These are phyloP conservation scores for Notothenia coriiceps DNA, from an alignment of 2,113 vertebrate species.

Conservation along the genomic window DNA sequence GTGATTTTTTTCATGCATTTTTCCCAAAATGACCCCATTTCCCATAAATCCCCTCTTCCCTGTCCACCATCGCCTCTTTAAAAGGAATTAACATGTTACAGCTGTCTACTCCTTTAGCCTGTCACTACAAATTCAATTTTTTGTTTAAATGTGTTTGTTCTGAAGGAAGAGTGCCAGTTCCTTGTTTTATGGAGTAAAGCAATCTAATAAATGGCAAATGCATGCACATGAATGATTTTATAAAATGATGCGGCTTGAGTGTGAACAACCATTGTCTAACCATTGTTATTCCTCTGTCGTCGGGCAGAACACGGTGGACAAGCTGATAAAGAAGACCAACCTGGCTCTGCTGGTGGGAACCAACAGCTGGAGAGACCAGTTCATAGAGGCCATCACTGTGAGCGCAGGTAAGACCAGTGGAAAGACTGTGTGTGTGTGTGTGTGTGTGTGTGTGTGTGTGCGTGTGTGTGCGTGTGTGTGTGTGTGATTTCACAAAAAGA, in stretches of 20 bases:
- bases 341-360: slow-evolving; percentile 97
- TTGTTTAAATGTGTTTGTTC: too few species aligned
- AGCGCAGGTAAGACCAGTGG: slow-evolving; percentile 90
- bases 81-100: too few species aligned
- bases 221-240: not conserved
- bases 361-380: slow-evolving; percentile 99
- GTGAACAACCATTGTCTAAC: not conserved
- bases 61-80: too few species aligned
- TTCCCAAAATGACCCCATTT: too few species aligned
- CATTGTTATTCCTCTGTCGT: slow-evolving; percentile 2
- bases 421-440: not conserved
- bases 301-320: slow-evolving; percentile 96
- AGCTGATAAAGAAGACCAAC: slow-evolving; percentile 99
- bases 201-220: slow-evolving; percentile 5
- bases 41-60: too few species aligned
- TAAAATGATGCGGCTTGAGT: not conserved
- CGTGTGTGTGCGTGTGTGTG: too few species aligned
- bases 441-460: too few species aligned
- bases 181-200: not conserved
- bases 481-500: not conserved
- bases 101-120: too few species aligned
- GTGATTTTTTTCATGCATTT: too few species aligned
- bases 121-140: too few species aligned
- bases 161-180: not conserved
- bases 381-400: slow-evolving; percentile 99